Conservation (phyloP, 92 coral and sea anemone genomes). For the Nematostella vectensis region DNA sequence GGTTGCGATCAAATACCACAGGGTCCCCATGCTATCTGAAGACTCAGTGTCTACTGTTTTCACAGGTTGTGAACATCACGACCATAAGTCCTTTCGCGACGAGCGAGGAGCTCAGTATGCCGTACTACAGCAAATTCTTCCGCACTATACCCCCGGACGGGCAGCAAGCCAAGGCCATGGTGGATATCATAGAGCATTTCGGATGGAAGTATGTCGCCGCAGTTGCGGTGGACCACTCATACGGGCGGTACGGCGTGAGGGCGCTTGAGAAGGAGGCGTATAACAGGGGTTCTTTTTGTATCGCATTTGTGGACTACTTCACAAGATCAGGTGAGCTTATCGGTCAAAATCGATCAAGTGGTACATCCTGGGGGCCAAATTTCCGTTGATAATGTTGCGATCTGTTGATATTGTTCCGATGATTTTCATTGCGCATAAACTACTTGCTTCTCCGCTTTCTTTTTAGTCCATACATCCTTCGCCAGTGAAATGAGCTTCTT, state of each 20-base stretch:
- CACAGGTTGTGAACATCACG: slow-evolving; percentile 43
- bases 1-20: too few relatives aligned
- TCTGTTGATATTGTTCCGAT: too few relatives aligned
- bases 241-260: slow-evolving; percentile 64
- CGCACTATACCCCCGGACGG: slow-evolving; percentile 65
- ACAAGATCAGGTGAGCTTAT: slow-evolving; percentile 30
- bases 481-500: too few relatives aligned
- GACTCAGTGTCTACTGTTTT: too few relatives aligned
- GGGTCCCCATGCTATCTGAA: too few relatives aligned
- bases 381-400: too few relatives aligned
- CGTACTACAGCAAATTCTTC: slow-evolving; percentile 41
- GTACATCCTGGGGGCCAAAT: too few relatives aligned
- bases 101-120: slow-evolving; percentile 58
- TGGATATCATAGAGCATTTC: slow-evolving; percentile 58
- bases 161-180: slow-evolving; percentile 74
- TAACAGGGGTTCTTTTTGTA: slow-evolving; percentile 45
- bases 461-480: too few relatives aligned
- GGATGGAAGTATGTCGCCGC: slow-evolving; percentile 68
- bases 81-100: slow-evolving; percentile 52
- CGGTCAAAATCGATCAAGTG: too few relatives aligned
- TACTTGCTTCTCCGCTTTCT: too few relatives aligned
- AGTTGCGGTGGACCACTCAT: slow-evolving; percentile 58
- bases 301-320: slow-evolving; percentile 61
- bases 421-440: too few relatives aligned
- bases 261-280: slow-evolving; percentile 57